These are phyloP conservation scores for Ciconia nigra DNA, from an alignment of 2,797 vertebrate genomes.

Conservation along the genomic window DNA sequence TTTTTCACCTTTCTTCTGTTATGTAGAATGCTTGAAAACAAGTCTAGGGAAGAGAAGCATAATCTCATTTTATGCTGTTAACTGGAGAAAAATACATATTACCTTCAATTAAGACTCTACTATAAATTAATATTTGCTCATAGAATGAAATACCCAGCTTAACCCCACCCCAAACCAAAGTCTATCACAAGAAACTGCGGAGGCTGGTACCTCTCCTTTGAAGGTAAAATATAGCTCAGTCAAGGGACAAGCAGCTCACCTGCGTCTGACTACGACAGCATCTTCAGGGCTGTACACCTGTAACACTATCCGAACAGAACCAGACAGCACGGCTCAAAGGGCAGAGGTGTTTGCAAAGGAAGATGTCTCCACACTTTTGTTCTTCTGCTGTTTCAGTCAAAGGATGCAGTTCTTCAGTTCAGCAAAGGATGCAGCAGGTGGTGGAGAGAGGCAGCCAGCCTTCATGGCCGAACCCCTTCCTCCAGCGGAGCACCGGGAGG, in stretches of 20 bases:
- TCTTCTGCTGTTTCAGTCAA: neutral
- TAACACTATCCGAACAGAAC: neutral
- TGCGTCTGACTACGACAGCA: neutral
- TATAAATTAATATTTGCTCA: neutral
- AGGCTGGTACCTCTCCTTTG: neutral
- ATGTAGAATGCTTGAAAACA: neutral
- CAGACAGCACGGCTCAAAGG: fast-evolving
- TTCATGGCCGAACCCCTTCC: neutral
- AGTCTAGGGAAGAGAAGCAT: neutral
- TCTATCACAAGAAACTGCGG: neutral
- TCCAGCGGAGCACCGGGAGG: neutral
- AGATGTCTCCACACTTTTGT: neutral
- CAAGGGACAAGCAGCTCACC: neutral
- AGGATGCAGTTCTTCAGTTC: neutral
- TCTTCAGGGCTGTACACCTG: neutral
- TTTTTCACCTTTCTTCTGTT: neutral
- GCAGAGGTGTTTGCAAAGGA: neutral
- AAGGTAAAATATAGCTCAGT: neutral
- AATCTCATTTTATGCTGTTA: neutral
- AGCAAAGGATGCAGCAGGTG: neutral
- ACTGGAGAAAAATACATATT: neutral
- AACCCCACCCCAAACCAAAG: neutral
- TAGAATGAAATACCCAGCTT: neutral
- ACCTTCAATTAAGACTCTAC: neutral
- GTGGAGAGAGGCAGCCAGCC: neutral